These are phyloP conservation scores for Paralichthys olivaceus DNA, from an alignment of 2,113 vertebrate genomes.

Conservation along the genomic window DNA sequence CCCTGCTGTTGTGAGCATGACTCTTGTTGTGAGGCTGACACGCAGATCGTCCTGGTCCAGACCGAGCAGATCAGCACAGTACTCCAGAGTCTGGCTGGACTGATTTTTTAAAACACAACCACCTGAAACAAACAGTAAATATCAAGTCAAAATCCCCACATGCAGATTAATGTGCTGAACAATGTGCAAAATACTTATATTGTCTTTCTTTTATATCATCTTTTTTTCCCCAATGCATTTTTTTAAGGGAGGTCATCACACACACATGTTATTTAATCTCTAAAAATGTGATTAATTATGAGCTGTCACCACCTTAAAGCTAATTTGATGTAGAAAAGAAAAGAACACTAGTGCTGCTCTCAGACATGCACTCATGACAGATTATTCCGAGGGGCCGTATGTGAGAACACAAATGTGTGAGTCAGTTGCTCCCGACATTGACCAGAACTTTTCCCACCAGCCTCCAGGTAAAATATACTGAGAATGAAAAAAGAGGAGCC, in stretches of 20 bases:
- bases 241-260: background rate
- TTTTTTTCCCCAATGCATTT: background rate
- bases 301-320: no score
- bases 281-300: no score
- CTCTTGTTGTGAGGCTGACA: constrained; percentile 93
- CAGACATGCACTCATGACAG: no score
- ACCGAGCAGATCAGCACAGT: constrained; percentile 91
- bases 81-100: constrained; percentile 87
- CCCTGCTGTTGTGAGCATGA: constrained; percentile 99
- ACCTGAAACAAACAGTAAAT: constrained; percentile 77
- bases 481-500: no score
- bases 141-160: background rate
- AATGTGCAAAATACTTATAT: background rate
- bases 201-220: background rate
- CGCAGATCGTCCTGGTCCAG: constrained; percentile 93
- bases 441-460: no score
- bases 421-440: no score
- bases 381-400: no score
- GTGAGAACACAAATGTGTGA: no score
- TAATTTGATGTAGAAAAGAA: no score
- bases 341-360: no score
- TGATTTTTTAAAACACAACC: constrained; percentile 91
- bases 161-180: background rate
- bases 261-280: no score
- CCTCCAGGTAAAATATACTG: no score